Evolutionary conservation across 2,797 vertebrate genomes (phyloP).

Genomic region (Chiloscyllium punctatum): DNA sequence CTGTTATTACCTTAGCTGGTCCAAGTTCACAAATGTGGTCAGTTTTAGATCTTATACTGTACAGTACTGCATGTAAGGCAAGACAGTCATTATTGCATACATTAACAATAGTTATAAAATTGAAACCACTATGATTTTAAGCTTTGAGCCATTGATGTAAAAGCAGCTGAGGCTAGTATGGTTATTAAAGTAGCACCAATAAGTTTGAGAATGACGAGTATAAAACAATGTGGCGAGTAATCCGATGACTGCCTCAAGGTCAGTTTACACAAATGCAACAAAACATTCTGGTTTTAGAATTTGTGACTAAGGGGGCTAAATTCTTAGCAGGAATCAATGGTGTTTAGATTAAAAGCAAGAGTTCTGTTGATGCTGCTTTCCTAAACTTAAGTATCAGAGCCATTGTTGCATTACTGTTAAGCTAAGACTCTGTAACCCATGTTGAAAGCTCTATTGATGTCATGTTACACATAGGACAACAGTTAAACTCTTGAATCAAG

Average conservation of each 20-base stretch:
- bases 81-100: neutral
- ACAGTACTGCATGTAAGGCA: neutral
- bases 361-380: neutral
- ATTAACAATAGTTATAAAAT: neutral
- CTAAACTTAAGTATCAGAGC: neutral
- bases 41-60: neutral
- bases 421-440: neutral
- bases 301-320: neutral
- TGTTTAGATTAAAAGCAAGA: neutral
- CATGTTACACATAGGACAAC: neutral
- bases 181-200: neutral
- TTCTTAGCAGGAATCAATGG: neutral
- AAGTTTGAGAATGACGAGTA: neutral
- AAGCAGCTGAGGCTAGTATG: neutral
- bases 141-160: neutral
- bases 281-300: neutral
- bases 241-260: neutral
- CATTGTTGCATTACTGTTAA: neutral
- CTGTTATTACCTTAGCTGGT: neutral
- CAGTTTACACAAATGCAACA: neutral
- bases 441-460: neutral
- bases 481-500: neutral
- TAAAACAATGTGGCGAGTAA: neutral
- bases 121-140: neutral
- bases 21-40: neutral